Base-by-base conservation (phyloP, 2,797 vertebrate species). In the Agapornis canus region DNA sequence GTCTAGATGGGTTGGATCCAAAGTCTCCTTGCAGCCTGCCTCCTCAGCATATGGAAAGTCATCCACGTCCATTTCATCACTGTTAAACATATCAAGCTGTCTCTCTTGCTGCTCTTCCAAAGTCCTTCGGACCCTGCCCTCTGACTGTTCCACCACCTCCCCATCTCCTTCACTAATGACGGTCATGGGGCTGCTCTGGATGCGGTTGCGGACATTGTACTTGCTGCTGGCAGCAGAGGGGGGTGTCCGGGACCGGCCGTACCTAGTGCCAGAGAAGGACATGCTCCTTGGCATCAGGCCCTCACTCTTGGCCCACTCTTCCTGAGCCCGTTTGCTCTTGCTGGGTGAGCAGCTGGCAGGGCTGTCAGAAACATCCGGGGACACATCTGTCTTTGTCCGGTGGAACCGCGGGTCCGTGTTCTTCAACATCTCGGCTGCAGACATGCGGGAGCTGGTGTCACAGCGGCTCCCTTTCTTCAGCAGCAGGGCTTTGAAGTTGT, bases 121-220 rank as follows among this genome's bases (percentile, higher is more conserved):
- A 90, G 96, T 94, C 68, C 96, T 91, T 78, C 26, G 65, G 40
- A 68, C 91, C 79, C 96, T 93, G 91, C 32, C 71, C 81, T 98
- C 98, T 0, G 35, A 52, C 19, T 94, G 89, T 35, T 98, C 98
- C 23, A 69, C 21, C 54, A 73, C 92, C 35, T 99, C 99, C 26
- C 99, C 99, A 39, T 99, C 99, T 2, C 99, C 98, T 94, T 99
- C 99, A 2, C 99, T 99, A 97, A 99, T 99, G 56, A 99, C 99
- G 0, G 99, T 99, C 99, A 99, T 99, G 25, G 99, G 99, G 97
- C 99, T 99, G 98, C 99, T 99, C 95, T 99, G 99, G 97, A 99
- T 98, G n/a, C 99, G 98, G 97, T 98, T 98, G 81, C 99, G 98
- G 29, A 99, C 94, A 20, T 98, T 99, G 96, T 99, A 99, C 90